A percentile compares a stretch with the other conserved stretches of the same genome.
Evolutionary conservation across 2,797 vertebrate genomes (phyloP).

Genomic region (Stomatorhinus walkeri): DNA sequence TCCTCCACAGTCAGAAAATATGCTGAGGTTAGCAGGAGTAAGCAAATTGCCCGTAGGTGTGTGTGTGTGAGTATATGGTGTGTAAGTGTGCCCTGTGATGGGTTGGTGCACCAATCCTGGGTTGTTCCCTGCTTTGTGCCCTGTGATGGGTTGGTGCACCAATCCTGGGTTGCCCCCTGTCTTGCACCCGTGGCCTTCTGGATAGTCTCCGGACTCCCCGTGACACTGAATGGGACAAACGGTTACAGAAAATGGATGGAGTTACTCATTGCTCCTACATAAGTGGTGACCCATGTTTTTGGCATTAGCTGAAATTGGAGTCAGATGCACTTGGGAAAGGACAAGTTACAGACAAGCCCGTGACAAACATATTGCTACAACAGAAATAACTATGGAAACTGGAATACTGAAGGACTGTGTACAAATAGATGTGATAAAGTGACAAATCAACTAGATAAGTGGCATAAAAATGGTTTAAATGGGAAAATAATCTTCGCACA

Average conservation of each 20-base stretch:
- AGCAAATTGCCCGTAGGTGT: background rate
- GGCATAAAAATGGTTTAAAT: background rate
- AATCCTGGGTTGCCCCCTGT: background rate
- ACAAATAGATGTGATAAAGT: background rate
- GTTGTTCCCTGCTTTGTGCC: too few relatives aligned
- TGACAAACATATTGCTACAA: background rate
- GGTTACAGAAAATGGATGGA: background rate
- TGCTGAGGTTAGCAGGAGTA: background rate
- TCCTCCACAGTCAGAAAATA: background rate
- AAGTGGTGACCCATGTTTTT: background rate
- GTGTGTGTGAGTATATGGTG: background rate
- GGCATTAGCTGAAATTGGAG: conserved; percentile 1
- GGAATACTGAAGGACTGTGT: background rate
- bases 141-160: background rate
- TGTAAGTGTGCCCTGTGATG: background rate
- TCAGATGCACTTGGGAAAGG: background rate
- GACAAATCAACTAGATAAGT: background rate
- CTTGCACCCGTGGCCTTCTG: background rate
- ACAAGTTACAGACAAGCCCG: background rate
- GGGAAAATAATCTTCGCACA: background rate
- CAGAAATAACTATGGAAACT: background rate
- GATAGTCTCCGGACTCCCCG: background rate
- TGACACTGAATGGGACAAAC: background rate
- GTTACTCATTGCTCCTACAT: background rate
- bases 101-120: background rate